Conservation (phyloP, 2,888 invertebrate species). For the Morpho achilles region DNA sequence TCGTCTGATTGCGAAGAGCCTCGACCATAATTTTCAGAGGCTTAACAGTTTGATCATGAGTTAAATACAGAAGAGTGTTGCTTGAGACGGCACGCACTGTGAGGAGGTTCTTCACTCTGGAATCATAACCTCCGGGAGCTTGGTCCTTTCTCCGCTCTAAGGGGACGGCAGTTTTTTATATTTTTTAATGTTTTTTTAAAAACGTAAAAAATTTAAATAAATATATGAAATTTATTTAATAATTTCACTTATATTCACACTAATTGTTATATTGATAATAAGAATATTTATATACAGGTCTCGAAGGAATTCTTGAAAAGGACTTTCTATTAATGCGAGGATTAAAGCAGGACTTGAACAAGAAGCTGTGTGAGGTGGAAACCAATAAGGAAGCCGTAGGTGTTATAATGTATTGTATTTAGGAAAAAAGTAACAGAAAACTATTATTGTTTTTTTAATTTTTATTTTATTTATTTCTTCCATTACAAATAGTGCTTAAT, state of each 20-base stretch:
- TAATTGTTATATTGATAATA: neutral
- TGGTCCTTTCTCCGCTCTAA: too few species aligned
- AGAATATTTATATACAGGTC: conserved; percentile 39
- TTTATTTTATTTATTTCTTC: neutral
- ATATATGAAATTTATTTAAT: neutral
- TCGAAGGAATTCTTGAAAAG: conserved; percentile 63
- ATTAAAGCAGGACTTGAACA: conserved; percentile 72
- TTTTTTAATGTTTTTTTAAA: neutral
- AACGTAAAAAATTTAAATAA: neutral
- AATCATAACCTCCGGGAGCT: too few species aligned
- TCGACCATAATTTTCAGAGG: too few species aligned
- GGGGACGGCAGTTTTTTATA: neutral
- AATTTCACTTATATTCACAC: too few species aligned
- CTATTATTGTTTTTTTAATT: neutral
- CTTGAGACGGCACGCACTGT: too few species aligned
- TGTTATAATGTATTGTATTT: neutral
- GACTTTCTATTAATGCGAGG: conserved; percentile 69
- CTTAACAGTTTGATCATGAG: too few species aligned
- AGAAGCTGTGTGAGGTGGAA: conserved; percentile 67
- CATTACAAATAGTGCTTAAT: too few species aligned
- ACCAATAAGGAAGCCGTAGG: conserved; percentile 49
- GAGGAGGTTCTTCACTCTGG: too few species aligned
- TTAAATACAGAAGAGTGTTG: too few species aligned
- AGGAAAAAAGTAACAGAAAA: neutral
- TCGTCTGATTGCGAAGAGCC: too few species aligned